A percentile compares a stretch with the other conserved stretches of the same genome.
Evolutionary conservation across 64 coral and sea anemone genomes (phyloP).

Genomic region (Montipora foliosa): DNA sequence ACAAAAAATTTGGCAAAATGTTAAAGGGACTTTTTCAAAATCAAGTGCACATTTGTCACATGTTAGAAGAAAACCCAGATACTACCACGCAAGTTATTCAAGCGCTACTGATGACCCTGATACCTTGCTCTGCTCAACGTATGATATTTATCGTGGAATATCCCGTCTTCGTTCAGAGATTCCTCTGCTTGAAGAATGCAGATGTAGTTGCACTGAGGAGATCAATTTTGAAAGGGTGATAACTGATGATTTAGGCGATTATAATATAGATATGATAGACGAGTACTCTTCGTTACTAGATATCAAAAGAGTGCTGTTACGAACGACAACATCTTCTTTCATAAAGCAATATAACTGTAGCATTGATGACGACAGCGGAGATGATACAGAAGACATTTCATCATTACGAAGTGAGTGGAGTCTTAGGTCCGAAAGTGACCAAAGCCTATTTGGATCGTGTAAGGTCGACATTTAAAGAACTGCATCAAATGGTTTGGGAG

Average conservation of each 20-base stretch:
- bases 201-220: too few relatives aligned
- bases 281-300: constrained; percentile 11
- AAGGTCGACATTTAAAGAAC: background rate
- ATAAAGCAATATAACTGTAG: background rate
- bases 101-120: background rate
- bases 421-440: background rate
- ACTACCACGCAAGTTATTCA: background rate
- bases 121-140: background rate
- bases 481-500: background rate
- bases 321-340: constrained; percentile 3
- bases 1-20: background rate
- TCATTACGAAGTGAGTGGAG: constrained; percentile 15
- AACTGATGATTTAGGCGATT: background rate
- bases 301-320: background rate
- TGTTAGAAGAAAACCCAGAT: background rate
- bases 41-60: background rate
- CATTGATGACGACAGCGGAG: background rate
- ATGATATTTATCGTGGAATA: background rate
- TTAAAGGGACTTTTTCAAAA: background rate
- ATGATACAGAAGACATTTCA: background rate
- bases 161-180: background rate
- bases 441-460: background rate
- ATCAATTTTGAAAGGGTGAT: background rate
- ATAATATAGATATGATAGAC: background rate
- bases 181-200: background rate